Conservation (phyloP, 2,113 vertebrate species). For the Nycticebus coucang region DNA sequence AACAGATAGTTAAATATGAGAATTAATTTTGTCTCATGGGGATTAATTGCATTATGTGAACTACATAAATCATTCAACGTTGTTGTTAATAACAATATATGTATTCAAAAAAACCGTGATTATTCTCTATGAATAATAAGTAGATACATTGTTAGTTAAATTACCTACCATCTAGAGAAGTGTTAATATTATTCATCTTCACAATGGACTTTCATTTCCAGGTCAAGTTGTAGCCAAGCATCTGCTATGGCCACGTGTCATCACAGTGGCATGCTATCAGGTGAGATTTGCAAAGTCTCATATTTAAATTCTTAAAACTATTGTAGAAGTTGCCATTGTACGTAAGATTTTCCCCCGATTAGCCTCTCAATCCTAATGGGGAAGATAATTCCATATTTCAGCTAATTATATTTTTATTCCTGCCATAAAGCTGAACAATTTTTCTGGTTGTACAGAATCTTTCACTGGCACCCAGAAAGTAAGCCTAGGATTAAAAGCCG, state of each 20-base stretch:
- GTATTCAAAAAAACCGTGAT: slow-evolving; percentile 15
- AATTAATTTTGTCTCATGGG: slow-evolving; percentile 40
- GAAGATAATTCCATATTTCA: not conserved
- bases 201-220: not conserved
- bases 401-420: slow-evolving; percentile 36
- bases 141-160: slow-evolving; percentile 38
- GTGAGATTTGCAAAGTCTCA: slow-evolving; percentile 41
- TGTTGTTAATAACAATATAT: slow-evolving; percentile 19
- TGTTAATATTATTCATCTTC: not conserved
- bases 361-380: not conserved
- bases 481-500: not conserved
- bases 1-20: slow-evolving; percentile 49
- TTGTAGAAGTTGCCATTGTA: not conserved
- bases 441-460: not conserved
- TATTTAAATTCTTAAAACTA: slow-evolving; percentile 27
- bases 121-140: slow-evolving; percentile 29
- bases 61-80: slow-evolving; percentile 41
- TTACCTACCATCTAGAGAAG: not conserved
- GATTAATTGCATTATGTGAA: slow-evolving; percentile 41
- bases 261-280: slow-evolving; percentile 10
- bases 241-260: slow-evolving; percentile 68
- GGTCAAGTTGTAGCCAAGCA: slow-evolving; percentile 44
- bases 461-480: not conserved
- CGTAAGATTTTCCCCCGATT: not conserved
- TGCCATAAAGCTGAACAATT: not conserved